Evolutionary conservation across 2,797 vertebrate genomes (phyloP).

Genomic region (Xenops minutus): DNA sequence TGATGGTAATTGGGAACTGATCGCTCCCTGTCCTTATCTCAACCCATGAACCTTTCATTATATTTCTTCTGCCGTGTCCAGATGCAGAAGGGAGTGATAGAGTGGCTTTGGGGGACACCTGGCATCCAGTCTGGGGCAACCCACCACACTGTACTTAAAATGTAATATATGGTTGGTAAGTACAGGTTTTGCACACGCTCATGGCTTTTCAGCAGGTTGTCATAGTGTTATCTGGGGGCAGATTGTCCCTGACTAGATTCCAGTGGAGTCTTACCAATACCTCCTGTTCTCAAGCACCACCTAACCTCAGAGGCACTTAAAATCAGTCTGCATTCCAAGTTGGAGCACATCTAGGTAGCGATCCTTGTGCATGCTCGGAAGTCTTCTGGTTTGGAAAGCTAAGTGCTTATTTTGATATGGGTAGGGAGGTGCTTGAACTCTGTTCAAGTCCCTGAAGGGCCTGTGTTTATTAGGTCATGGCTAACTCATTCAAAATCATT

Average conservation of each 20-base stretch:
- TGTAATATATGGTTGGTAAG: neutral
- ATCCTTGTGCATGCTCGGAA: conserved; percentile 42
- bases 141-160: neutral
- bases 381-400: conserved; percentile 52
- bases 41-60: neutral
- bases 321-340: conserved; percentile 37
- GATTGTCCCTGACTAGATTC: neutral
- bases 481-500: conserved; percentile 11
- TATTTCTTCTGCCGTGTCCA: neutral
- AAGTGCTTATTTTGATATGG: conserved; percentile 48
- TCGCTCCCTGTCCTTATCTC: neutral
- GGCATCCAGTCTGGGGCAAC: neutral
- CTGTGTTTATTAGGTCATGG: conserved; percentile 36
- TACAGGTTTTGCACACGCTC: neutral
- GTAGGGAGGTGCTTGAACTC: conserved; percentile 43
- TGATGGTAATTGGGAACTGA: neutral
- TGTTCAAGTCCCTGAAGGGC: conserved; percentile 33
- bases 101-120: neutral
- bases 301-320: conserved; percentile 52
- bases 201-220: neutral
- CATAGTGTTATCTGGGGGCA: neutral
- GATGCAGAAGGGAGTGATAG: neutral
- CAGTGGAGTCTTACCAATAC: neutral
- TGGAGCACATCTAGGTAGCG: conserved; percentile 43
- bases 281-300: conserved; percentile 49